Conservation (phyloP, 1,140 invertebrate species). For the Zaprionus capensis region DNA sequence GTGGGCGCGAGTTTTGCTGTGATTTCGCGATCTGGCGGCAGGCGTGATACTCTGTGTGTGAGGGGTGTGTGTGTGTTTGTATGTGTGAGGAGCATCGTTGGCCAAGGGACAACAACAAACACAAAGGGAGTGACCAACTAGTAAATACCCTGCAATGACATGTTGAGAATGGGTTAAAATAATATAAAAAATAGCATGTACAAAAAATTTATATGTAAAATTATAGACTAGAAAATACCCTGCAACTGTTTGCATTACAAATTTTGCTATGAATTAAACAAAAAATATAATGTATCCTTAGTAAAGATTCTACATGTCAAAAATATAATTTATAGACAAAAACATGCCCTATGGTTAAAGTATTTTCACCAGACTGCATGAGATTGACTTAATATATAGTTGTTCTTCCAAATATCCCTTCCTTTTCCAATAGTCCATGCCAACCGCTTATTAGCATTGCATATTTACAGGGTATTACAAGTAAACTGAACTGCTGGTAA, state of each 20-base stretch:
- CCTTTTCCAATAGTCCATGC: neutral
- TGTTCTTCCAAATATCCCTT: neutral
- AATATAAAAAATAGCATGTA: no score
- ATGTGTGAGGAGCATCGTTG: conserved; percentile 13
- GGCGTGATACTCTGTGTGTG: conserved; percentile 1
- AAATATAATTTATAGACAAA: conserved; percentile 25
- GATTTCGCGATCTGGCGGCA: conserved; percentile 66
- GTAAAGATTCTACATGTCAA: neutral
- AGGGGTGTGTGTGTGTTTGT: conserved; percentile 5
- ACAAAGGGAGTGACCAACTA: neutral
- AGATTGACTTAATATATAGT: neutral
- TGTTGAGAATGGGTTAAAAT: neutral
- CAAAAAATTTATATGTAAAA: neutral
- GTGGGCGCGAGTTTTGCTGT: conserved; percentile 52
- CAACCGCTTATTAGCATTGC: neutral
- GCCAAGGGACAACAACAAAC: conserved; percentile 30
- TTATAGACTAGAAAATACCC: neutral
- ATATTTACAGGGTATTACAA: conserved; percentile 25
- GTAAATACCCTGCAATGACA: neutral
- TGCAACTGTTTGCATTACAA: neutral
- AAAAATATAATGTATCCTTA: neutral
- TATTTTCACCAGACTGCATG: neutral
- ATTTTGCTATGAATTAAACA: conserved; percentile 1
- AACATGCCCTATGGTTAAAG: neutral
- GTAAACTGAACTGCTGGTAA: conserved; percentile 56